A percentile compares a stretch with the other conserved stretches of the same genome.
phyloP scores from a whole-genome alignment of 2,113 vertebrate genomes.

The Neomonachus schauinslandi region DNA sequence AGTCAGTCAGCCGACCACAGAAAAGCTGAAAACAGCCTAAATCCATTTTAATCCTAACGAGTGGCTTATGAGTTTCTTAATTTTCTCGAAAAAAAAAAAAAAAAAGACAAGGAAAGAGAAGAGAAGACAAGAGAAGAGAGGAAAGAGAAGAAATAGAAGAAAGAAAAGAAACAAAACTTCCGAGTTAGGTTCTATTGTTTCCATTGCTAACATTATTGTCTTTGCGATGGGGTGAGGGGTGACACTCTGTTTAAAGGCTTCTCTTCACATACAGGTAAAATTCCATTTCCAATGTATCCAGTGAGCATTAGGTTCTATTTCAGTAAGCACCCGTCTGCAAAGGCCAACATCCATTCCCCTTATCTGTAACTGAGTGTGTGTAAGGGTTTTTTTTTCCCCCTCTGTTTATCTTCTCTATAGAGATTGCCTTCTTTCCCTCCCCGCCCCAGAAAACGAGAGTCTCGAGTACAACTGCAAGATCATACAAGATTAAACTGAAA shows the following conservation, averaged over 20 bases:
- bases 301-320: not conserved
- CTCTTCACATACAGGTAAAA: not conserved
- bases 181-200: not conserved
- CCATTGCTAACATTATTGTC: not conserved
- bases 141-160: too few species aligned
- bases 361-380: not conserved
- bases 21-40: not conserved
- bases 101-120: not conserved
- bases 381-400: not conserved
- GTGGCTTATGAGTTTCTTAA: not conserved
- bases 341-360: not conserved
- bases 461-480: not conserved
- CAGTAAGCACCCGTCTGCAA: not conserved
- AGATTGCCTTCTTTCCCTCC: not conserved
- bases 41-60: not conserved
- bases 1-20: not conserved
- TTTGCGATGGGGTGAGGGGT: not conserved
- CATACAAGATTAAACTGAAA: constrained; percentile 21
- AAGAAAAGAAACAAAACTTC: not conserved
- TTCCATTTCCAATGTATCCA: not conserved
- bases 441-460: not conserved
- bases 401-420: not conserved
- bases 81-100: not conserved
- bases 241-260: not conserved
- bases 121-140: not conserved